phyloP scores from a whole-genome alignment of 2,888 invertebrate genomes.

The Rotaria magnacalcarata region DNA sequence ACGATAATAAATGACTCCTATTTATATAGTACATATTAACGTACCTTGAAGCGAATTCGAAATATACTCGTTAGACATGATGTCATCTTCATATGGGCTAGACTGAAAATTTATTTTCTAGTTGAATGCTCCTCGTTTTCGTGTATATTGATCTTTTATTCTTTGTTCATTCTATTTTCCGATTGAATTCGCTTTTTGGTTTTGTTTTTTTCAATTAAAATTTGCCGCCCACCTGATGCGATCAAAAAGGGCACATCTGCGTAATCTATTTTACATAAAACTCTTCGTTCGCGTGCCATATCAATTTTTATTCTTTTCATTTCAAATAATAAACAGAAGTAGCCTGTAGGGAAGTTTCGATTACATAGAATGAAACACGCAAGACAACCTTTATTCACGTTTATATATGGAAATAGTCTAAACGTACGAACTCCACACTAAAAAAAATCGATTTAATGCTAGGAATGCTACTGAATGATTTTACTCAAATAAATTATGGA shows the following conservation, averaged over 20 bases:
- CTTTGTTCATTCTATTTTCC: not conserved
- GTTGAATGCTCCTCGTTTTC: not conserved
- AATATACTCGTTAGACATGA: no score
- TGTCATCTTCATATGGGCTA: no score
- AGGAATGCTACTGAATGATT: not conserved
- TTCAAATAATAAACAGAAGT: not conserved
- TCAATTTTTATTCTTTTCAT: not conserved
- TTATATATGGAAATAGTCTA: not conserved
- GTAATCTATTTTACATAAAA: conserved; percentile 8
- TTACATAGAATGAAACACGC: conserved; percentile 4
- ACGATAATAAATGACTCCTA: no score
- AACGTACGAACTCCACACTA: not conserved
- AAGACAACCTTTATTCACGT: not conserved
- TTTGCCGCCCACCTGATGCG: conserved; percentile 29
- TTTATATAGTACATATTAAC: no score
- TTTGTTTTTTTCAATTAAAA: conserved; percentile 4
- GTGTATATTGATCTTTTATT: not conserved
- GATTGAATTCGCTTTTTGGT: not conserved
- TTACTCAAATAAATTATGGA: not conserved
- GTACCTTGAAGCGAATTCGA: no score
- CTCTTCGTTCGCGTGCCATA: not conserved
- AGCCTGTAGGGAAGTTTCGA: conserved; percentile 7
- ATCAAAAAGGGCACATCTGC: conserved; percentile 23
- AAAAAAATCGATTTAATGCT: not conserved
- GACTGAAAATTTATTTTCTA: not conserved